These are phyloP conservation scores for Dufourea novaeangliae DNA, from an alignment of 1,140 invertebrate genomes.

Conservation along the genomic window DNA sequence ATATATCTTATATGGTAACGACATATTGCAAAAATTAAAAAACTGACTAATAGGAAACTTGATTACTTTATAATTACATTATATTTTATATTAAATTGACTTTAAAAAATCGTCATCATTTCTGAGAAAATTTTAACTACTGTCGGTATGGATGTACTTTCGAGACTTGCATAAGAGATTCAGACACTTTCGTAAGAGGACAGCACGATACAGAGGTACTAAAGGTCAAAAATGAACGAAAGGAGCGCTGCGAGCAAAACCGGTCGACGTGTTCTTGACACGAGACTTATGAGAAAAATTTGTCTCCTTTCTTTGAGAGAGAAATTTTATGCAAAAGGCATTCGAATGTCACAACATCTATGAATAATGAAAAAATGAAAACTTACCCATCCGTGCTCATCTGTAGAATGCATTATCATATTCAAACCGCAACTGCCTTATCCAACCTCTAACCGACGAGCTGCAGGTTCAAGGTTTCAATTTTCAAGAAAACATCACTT, in stretches of 20 bases:
- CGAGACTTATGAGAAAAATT: conserved; percentile 34
- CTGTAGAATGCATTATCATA: not conserved
- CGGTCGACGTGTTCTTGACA: conserved; percentile 59
- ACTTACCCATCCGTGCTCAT: conserved; percentile 1
- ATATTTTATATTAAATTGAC: no score
- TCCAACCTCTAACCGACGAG: conserved; percentile 48
- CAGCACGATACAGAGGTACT: conserved; percentile 5
- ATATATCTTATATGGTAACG: no score
- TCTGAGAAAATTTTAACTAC: no score
- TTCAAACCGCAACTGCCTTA: conserved; percentile 35
- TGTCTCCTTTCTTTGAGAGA: not conserved
- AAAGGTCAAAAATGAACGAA: conserved; percentile 14
- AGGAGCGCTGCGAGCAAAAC: conserved; percentile 56
- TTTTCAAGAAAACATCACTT: conserved; percentile 33
- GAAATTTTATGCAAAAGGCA: not conserved
- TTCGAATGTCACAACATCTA: not conserved
- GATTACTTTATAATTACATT: no score
- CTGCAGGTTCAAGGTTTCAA: conserved; percentile 21
- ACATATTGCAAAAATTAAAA: not conserved
- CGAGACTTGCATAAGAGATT: not conserved
- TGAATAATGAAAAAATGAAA: not conserved
- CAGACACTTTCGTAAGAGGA: not conserved
- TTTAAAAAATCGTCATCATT: no score
- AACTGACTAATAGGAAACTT: no score
- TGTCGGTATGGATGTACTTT: not conserved